Evolutionary conservation across 1,140 invertebrate genomes (phyloP).

Genomic region (Polypedilum vanderplanki): DNA sequence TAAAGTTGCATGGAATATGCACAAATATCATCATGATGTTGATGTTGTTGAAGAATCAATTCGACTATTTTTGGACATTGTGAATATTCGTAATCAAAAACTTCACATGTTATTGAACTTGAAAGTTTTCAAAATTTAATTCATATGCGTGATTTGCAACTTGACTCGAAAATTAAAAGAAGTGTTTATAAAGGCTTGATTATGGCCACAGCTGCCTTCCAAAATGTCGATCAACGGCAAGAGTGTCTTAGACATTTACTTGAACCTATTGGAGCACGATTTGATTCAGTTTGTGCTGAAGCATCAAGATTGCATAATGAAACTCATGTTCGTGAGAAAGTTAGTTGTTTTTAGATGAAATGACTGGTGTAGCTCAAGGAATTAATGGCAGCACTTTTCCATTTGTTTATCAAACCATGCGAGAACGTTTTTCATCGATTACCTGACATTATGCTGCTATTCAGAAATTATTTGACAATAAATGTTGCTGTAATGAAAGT

Average conservation of each 20-base stretch:
- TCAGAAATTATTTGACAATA: not conserved
- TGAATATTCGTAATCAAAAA: slow-evolving; percentile 16
- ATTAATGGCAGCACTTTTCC: slow-evolving; percentile 7
- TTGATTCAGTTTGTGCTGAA: not conserved
- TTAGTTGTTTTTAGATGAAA: not conserved
- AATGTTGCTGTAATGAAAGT: not conserved
- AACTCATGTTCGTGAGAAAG: not conserved
- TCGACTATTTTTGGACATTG: slow-evolving; percentile 22
- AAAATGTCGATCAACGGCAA: not conserved
- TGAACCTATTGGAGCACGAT: not conserved
- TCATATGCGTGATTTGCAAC: not conserved
- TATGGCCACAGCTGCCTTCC: slow-evolving; percentile 9
- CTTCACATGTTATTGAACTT: not conserved
- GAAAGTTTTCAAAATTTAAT: not conserved
- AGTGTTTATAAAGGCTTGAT: slow-evolving; percentile 14
- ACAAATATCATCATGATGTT: slow-evolving; percentile 16
- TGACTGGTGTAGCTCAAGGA: slow-evolving; percentile 14
- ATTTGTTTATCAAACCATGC: slow-evolving; percentile 19
- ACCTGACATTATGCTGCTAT: not conserved
- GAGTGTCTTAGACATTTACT: not conserved
- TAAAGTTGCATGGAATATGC: slow-evolving; percentile 22
- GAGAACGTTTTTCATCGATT: not conserved
- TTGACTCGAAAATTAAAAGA: slow-evolving; percentile 7
- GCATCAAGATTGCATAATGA: not conserved
- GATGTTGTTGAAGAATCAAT: slow-evolving; percentile 25